Percentiles rank a stretch among this genome's conserved stretches.
Conservation (phyloP, 2,113 vertebrate species). For the Microtus ochrogaster region DNA sequence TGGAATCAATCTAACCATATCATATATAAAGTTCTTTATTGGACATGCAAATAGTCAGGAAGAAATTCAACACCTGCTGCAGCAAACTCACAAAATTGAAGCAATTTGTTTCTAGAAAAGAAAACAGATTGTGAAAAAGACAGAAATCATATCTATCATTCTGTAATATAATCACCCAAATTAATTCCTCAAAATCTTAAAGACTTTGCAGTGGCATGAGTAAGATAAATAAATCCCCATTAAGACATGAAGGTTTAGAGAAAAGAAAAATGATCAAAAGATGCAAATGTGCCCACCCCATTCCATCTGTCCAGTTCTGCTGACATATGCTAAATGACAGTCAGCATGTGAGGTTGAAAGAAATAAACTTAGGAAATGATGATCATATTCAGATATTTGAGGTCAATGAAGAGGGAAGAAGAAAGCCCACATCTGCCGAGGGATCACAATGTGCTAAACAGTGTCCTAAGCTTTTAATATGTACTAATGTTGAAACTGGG, state of each 20-base stretch:
- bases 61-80: background rate
- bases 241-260: slow-evolving; percentile 16
- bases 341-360: background rate
- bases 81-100: background rate
- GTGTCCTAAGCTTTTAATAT: background rate
- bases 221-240: slow-evolving; percentile 44
- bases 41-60: background rate
- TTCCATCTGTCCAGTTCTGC: background rate
- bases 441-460: background rate
- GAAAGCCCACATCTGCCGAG: background rate
- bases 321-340: background rate
- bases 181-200: slow-evolving; percentile 47
- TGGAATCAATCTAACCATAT: background rate
- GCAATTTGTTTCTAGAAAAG: background rate
- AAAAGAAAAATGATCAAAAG: slow-evolving; percentile 39
- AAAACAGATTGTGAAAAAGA: slow-evolving; percentile 1
- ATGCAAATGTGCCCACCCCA: background rate
- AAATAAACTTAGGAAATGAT: background rate
- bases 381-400: background rate
- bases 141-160: slow-evolving; percentile 14
- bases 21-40: background rate
- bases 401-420: slow-evolving; percentile 40
- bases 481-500: background rate
- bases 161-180: slow-evolving; percentile 42
- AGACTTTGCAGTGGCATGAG: background rate